Percentiles rank a stretch among this genome's conserved stretches.
These are phyloP conservation scores for Crocuta crocuta DNA, from an alignment of 2,113 vertebrate genomes.

Conservation along the genomic window DNA sequence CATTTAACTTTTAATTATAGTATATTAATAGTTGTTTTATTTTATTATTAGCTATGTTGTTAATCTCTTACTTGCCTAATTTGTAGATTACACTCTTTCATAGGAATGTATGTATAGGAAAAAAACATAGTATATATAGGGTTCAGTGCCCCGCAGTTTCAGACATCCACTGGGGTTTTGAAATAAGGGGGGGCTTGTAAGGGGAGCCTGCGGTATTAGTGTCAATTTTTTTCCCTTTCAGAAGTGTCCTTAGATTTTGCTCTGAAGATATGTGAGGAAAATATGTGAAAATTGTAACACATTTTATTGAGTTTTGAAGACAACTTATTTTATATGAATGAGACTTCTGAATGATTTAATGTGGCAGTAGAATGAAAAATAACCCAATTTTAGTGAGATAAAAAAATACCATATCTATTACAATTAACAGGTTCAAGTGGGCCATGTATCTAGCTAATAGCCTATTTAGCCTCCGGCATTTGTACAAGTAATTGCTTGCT, in stretches of 20 bases:
- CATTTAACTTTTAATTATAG: not conserved
- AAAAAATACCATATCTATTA: not conserved
- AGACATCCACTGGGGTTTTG: not conserved
- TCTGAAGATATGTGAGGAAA: constrained; percentile 32
- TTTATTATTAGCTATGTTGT: not conserved
- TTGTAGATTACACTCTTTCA: not conserved
- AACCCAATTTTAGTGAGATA: constrained; percentile 10
- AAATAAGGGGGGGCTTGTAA: not conserved
- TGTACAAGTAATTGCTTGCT: constrained; percentile 16
- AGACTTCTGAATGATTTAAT: constrained; percentile 29
- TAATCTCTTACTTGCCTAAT: not conserved
- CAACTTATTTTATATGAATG: not conserved
- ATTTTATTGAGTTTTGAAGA: constrained; percentile 19
- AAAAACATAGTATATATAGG: not conserved
- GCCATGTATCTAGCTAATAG: not conserved
- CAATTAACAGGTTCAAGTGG: constrained; percentile 26
- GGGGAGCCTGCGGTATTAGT: not conserved
- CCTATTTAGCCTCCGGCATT: not conserved
- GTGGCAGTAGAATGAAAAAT: not conserved
- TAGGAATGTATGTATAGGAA: not conserved
- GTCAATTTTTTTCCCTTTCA: not conserved
- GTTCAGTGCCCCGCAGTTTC: not conserved
- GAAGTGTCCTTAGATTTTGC: constrained; percentile 18
- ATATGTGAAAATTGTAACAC: not conserved
- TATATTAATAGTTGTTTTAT: not conserved